Evolutionary conservation across 1,140 invertebrate species (phyloP).

Genomic region (Drosophila lini): DNA sequence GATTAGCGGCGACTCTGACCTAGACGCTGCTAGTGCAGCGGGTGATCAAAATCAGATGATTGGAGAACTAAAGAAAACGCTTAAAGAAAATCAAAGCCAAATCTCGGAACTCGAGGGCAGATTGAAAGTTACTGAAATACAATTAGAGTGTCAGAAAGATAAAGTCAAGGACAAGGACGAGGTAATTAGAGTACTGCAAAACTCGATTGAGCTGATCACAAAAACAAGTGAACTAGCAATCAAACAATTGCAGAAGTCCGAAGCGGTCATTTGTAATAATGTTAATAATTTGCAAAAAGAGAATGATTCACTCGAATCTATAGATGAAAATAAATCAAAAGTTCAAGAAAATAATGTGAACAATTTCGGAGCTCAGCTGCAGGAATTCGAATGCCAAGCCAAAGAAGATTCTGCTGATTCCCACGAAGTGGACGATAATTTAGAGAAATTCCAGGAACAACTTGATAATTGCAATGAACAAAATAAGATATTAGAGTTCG

Average conservation of each 20-base stretch:
- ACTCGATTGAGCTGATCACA: neutral
- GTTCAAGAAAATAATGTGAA: neutral
- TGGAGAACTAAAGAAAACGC: neutral
- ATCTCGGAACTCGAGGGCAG: neutral
- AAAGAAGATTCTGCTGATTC: neutral
- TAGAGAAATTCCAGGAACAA: neutral
- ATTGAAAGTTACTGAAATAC: neutral
- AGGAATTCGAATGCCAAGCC: neutral
- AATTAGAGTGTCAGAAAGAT: neutral
- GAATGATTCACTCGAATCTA: neutral
- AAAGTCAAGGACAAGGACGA: conserved; percentile 5
- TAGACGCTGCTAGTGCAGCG: neutral
- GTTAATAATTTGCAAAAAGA: neutral
- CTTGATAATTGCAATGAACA: neutral
- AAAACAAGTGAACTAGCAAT: neutral
- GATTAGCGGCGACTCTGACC: neutral
- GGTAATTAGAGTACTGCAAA: neutral
- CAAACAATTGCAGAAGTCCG: neutral
- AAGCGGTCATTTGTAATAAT: neutral
- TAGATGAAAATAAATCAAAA: neutral
- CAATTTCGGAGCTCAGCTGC: neutral
- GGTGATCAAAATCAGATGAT: neutral
- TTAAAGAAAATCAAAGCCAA: neutral
- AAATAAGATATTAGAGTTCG: neutral
- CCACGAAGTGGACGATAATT: no score